Base-by-base conservation (phyloP, 2,797 vertebrate genomes). In the Myotis myotis region DNA sequence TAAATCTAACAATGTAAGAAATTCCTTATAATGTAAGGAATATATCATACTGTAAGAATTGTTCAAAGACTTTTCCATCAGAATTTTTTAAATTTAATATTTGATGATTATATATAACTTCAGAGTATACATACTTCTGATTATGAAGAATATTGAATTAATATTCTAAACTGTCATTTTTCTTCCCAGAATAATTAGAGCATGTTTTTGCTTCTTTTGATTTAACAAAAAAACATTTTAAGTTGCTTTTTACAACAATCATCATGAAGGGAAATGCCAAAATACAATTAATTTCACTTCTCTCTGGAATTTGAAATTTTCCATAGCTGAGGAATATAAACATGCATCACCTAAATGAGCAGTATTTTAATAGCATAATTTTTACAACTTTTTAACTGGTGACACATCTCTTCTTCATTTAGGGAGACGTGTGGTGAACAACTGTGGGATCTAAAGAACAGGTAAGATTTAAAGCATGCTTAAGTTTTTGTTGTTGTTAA, bases 391-490 rank as follows among this genome's bases (percentile, higher is more conserved):
- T 96, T 97, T 92, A 81, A 97, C 95, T 95, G 55, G 95, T 98
- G 6, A 64, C 49, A 9, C 10, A 94, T 96, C 96, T 74, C 92
- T 95, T 91, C 25, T 62, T 95, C 93, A 49, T 95, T 96, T 98
- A 98, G 98, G 97, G 96, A 98, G 93, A 97, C 93, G 81, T 95
- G 95, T 93, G 81, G 92, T 90, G 96, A 95, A 94, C 47, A 97
- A 20, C 94, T n/a, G 51, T 87, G 97, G 97, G 97, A 97, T 93
- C 96, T 94, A 87, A 97, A 89, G 87, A 97, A 92, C 96, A 97
- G 98, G 98, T 98, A 98, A 98, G 98, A 98, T 92, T 95, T 93
- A 68, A 95, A 96, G 38, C 23, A 68, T 87, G 8, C 49, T 87
- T 84, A 60, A 4, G 2, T 6, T 60, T 96, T 16, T 23, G 47